Conservation (phyloP, 2,797 vertebrate genomes). For the Gouania willdenowi region DNA sequence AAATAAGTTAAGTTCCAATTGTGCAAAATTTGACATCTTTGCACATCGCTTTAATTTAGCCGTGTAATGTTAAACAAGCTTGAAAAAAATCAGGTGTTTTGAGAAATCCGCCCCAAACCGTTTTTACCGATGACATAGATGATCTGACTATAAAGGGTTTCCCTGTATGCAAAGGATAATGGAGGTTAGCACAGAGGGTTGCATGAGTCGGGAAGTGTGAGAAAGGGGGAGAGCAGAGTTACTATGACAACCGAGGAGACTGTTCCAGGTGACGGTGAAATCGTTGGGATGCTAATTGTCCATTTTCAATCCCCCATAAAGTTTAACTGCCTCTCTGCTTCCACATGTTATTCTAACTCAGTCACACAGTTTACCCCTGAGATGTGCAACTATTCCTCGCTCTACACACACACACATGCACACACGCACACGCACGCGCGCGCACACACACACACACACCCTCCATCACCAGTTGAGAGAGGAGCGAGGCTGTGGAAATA, state of each 20-base stretch:
- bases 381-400: slow-evolving; percentile 46
- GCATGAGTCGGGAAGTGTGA: slow-evolving; percentile 51
- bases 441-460: neutral
- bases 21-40: no score
- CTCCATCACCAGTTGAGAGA: slow-evolving; percentile 22
- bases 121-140: slow-evolving; percentile 32
- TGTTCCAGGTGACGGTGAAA: slow-evolving; percentile 69
- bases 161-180: neutral
- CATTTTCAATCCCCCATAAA: slow-evolving; percentile 83
- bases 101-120: slow-evolving; percentile 17
- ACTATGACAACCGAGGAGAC: slow-evolving; percentile 60
- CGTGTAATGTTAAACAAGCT: no score
- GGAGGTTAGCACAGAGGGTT: slow-evolving; percentile 11
- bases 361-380: slow-evolving; percentile 64
- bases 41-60: no score
- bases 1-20: no score
- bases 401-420: neutral
- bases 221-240: slow-evolving; percentile 40
- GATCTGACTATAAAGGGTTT: slow-evolving; percentile 14
- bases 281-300: slow-evolving; percentile 81
- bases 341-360: slow-evolving; percentile 72
- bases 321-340: slow-evolving; percentile 74
- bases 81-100: no score
- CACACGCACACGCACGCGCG: no score
- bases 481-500: slow-evolving; percentile 51